A percentile compares a stretch with the other conserved stretches of the same genome.
phyloP scores from a whole-genome alignment of 2,113 vertebrate species.

The Dasyprocta punctata region DNA sequence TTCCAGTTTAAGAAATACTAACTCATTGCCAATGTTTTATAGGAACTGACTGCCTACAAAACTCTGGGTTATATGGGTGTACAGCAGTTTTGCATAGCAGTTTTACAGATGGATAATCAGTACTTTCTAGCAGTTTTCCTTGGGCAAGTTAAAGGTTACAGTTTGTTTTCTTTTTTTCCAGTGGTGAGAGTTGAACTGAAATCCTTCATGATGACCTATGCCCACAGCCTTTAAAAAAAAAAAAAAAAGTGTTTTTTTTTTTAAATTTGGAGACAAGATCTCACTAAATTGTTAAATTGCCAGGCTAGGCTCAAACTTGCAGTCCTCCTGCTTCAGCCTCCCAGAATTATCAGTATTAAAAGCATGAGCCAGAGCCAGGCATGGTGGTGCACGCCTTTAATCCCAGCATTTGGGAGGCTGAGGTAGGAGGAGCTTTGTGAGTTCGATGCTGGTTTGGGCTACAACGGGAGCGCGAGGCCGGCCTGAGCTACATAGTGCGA shows the following conservation, averaged over 20 bases:
- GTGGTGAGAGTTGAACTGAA: not conserved
- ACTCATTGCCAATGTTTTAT: not conserved
- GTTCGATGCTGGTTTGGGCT: too few relatives aligned
- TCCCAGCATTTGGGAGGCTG: too few relatives aligned
- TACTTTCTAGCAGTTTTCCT: not conserved
- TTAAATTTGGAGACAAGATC: not conserved
- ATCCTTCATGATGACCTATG: not conserved
- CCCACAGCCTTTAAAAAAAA: not conserved
- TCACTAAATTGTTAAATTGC: not conserved
- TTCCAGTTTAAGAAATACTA: not conserved
- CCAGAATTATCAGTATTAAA: not conserved
- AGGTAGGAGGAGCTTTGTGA: too few relatives aligned
- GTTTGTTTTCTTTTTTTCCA: not conserved
- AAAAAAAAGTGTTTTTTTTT: not conserved
- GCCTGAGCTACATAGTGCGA: too few relatives aligned
- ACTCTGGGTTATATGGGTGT: not conserved
- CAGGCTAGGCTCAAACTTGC: not conserved
- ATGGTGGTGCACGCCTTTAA: too few relatives aligned
- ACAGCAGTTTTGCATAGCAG: not conserved
- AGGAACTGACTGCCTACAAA: not conserved
- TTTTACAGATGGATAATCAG: not conserved
- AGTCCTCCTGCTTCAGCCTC: not conserved
- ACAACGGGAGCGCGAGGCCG: too few relatives aligned
- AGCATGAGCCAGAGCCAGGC: not conserved
- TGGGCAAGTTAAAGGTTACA: not conserved